Conservation (phyloP, 2,888 invertebrate genomes). For the Pollenia griseotomentosa region DNA sequence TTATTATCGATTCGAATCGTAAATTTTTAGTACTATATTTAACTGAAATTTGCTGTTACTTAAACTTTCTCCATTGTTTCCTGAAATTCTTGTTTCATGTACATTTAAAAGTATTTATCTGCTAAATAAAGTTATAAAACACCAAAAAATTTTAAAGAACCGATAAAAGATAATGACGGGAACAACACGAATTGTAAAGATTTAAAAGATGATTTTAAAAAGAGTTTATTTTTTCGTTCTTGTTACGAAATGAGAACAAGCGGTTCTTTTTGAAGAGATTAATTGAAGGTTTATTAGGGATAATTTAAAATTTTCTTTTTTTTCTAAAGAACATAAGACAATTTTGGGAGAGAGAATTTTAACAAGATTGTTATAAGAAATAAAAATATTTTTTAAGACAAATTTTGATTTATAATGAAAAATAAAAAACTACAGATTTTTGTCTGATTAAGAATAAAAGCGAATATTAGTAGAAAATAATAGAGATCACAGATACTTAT, state of each 20-base stretch:
- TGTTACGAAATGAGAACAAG: background rate
- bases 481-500: no score
- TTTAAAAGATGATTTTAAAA: slow-evolving; percentile 2
- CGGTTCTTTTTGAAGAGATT: background rate
- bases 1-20: slow-evolving; percentile 28
- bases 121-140: slow-evolving; percentile 53
- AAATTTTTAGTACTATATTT: slow-evolving; percentile 62
- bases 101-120: slow-evolving; percentile 13
- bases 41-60: slow-evolving; percentile 21
- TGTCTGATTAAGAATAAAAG: no score
- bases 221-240: background rate
- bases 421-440: no score
- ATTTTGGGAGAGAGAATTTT: background rate
- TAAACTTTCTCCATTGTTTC: background rate
- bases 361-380: no score
- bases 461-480: no score
- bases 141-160: slow-evolving; percentile 18
- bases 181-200: slow-evolving; percentile 9
- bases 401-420: no score
- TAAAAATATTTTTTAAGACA: no score
- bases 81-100: background rate
- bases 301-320: slow-evolving; percentile 6
- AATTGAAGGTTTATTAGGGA: slow-evolving; percentile 14
- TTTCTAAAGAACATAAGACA: background rate
- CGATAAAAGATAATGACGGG: slow-evolving; percentile 43